phyloP scores from a whole-genome alignment of 2,113 vertebrate species.

The Tetrax tetrax region DNA sequence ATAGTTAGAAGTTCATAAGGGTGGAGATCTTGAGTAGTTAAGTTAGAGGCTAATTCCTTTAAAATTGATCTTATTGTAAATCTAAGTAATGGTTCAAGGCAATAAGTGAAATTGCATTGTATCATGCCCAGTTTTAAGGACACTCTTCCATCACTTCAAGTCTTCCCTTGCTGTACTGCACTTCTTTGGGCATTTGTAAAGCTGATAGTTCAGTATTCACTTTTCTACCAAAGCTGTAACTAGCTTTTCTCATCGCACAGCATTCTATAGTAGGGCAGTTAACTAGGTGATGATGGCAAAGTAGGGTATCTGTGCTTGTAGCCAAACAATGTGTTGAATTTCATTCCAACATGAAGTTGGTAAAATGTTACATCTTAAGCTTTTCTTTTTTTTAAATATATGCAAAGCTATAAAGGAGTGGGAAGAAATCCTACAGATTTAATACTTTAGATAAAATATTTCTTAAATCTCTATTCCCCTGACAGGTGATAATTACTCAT shows the following conservation, averaged over 20 bases:
- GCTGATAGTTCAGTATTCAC: neutral
- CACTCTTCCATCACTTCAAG: neutral
- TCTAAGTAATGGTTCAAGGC: neutral
- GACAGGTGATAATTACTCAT: conserved; percentile 12
- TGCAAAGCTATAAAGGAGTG: neutral
- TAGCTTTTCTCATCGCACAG: neutral
- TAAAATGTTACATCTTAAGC: neutral
- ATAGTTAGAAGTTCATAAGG: neutral
- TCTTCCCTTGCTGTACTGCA: neutral
- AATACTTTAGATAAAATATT: neutral
- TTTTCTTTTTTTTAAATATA: neutral
- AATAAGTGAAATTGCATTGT: neutral
- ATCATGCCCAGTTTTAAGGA: neutral
- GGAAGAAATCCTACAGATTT: conserved; percentile 29
- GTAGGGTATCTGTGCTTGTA: neutral
- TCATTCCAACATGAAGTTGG: neutral
- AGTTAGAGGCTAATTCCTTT: neutral
- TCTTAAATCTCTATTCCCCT: neutral
- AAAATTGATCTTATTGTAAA: neutral
- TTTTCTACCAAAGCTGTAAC: neutral
- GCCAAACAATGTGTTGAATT: neutral
- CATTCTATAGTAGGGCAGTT: neutral
- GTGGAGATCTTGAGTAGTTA: neutral
- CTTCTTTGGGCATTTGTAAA: neutral
- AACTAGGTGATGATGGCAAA: neutral